These are phyloP conservation scores for Drosophila repletoides DNA, from an alignment of 1,140 invertebrate genomes.

Conservation along the genomic window DNA sequence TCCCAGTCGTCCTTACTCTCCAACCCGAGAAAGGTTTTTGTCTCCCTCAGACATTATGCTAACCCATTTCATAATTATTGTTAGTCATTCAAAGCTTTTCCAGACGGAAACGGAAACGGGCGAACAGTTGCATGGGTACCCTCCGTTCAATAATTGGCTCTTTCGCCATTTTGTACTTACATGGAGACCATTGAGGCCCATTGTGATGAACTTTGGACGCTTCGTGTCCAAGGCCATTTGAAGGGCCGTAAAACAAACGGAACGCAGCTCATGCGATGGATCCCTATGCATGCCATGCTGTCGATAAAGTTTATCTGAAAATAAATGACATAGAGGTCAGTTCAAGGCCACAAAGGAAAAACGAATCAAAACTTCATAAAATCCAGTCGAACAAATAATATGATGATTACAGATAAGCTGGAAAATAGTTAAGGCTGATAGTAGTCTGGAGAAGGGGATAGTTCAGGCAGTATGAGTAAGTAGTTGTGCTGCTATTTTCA, in stretches of 20 bases:
- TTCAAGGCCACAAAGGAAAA: too few species aligned
- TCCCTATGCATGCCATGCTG: constrained; percentile 90
- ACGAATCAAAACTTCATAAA: constrained; percentile 15
- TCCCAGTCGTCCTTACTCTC: neutral
- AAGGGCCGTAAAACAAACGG: constrained; percentile 91
- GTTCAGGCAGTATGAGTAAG: too few species aligned
- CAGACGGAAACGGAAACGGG: constrained; percentile 20
- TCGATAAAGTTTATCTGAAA: constrained; percentile 90
- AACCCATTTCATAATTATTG: constrained; percentile 29
- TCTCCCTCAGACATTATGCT: constrained; percentile 22
- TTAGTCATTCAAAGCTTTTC: constrained; percentile 25
- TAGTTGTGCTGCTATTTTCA: too few species aligned
- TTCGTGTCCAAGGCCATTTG: constrained; percentile 94
- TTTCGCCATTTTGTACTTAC: constrained; percentile 84
- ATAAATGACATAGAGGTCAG: constrained; percentile 30
- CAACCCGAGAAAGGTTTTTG: neutral
- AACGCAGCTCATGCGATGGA: constrained; percentile 91
- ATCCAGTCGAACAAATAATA: constrained; percentile 6
- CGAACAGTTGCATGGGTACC: constrained; percentile 21
- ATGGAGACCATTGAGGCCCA: constrained; percentile 92
- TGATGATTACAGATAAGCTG: constrained; percentile 8
- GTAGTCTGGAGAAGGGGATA: neutral
- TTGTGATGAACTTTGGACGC: constrained; percentile 90
- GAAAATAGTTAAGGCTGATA: constrained; percentile 15
- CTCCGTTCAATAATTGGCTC: constrained; percentile 32